Percentiles rank a stretch among this genome's conserved stretches.
Conservation (phyloP, 64 coral and sea anemone genomes). For the Montipora foliosa region DNA sequence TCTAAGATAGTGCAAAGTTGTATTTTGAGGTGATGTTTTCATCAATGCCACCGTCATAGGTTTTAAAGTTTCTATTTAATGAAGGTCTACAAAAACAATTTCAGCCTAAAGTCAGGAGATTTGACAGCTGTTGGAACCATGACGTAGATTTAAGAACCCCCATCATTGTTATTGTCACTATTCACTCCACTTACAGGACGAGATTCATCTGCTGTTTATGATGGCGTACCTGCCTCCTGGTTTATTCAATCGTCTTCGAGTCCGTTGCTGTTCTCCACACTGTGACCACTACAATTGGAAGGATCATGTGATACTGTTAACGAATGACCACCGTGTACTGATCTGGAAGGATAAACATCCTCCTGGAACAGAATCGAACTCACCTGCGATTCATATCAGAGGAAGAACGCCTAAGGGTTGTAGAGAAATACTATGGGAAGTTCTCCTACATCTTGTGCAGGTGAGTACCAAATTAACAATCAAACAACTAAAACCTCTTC, state of each 20-base stretch:
- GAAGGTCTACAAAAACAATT: too few relatives aligned
- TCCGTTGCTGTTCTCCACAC: slow-evolving; percentile 56
- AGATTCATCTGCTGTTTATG: slow-evolving; percentile 55
- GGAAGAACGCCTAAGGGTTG: slow-evolving; percentile 12
- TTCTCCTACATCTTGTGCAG: slow-evolving; percentile 46
- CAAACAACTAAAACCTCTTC: too few relatives aligned
- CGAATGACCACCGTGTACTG: not conserved
- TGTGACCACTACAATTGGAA: slow-evolving; percentile 55
- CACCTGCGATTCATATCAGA: slow-evolving; percentile 41
- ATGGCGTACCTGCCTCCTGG: slow-evolving; percentile 60
- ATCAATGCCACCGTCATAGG: too few relatives aligned
- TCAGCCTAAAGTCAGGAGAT: too few relatives aligned
- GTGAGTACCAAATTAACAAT: not conserved
- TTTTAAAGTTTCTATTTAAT: too few relatives aligned
- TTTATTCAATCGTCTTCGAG: slow-evolving; percentile 72
- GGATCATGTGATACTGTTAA: slow-evolving; percentile 41
- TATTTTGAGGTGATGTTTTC: too few relatives aligned
- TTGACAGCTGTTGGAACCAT: too few relatives aligned
- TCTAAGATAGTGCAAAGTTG: too few relatives aligned
- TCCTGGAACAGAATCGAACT: not conserved
- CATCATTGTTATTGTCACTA: not conserved
- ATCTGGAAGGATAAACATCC: slow-evolving; percentile 17
- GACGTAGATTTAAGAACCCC: too few relatives aligned
- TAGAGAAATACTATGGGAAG: slow-evolving; percentile 34
- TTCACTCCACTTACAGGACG: slow-evolving; percentile 23